These are phyloP conservation scores for Melopsittacus undulatus DNA, from an alignment of 2,797 vertebrate species.

Conservation along the genomic window DNA sequence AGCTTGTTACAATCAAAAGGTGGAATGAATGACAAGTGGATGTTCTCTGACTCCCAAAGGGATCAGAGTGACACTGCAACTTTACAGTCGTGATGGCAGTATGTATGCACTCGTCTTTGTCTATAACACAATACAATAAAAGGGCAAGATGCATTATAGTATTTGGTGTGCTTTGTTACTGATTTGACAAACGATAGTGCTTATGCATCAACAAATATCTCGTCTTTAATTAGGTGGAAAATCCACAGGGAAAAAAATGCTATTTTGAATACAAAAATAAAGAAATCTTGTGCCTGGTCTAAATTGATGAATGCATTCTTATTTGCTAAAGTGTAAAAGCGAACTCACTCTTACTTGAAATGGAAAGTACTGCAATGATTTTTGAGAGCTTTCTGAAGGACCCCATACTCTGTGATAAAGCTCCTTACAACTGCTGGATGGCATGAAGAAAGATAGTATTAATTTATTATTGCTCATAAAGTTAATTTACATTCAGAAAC, in stretches of 20 bases:
- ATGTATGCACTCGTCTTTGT: not conserved
- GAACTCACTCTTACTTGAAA: not conserved
- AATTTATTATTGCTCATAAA: slow-evolving; percentile 19
- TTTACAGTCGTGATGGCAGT: not conserved
- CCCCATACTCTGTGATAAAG: not conserved
- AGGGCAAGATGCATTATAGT: slow-evolving; percentile 30
- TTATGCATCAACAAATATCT: not conserved
- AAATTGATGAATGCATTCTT: not conserved
- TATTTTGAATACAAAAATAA: not conserved
- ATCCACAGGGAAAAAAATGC: not conserved
- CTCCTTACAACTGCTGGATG: not conserved
- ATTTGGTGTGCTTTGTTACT: not conserved
- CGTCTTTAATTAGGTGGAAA: not conserved
- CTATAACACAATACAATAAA: slow-evolving; percentile 49
- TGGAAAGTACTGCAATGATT: not conserved
- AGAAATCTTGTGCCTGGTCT: not conserved
- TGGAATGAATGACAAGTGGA: slow-evolving; percentile 13
- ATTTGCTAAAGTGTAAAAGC: not conserved
- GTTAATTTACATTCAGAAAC: slow-evolving; percentile 4
- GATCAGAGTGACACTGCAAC: slow-evolving; percentile 33
- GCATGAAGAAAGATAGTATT: not conserved
- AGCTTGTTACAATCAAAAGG: not conserved
- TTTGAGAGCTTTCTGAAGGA: not conserved
- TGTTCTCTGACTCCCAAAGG: slow-evolving; percentile 6
- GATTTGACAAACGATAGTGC: not conserved